phyloP scores from a whole-genome alignment of 2,113 vertebrate species.

The Opisthocomus hoazin region DNA sequence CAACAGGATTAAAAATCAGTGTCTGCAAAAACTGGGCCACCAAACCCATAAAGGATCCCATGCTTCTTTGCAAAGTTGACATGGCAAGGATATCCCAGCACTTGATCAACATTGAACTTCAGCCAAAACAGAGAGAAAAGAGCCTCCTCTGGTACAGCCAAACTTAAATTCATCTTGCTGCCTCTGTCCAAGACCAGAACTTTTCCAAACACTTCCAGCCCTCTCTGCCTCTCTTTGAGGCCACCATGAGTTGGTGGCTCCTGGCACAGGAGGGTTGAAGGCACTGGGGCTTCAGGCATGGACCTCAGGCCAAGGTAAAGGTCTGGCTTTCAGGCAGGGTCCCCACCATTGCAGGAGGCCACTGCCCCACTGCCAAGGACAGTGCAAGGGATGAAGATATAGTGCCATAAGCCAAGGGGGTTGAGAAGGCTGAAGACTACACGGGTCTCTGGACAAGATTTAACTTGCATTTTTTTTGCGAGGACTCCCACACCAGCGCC shows the following conservation, averaged over 20 bases:
- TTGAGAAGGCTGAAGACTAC: background rate
- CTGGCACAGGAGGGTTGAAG: background rate
- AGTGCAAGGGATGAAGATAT: background rate
- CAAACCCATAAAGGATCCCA: background rate
- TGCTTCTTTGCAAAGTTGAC: background rate
- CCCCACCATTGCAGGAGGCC: fast-evolving
- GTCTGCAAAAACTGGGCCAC: background rate
- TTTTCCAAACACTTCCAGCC: background rate
- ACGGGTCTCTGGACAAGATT: background rate
- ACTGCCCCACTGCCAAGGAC: background rate
- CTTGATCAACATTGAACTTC: background rate
- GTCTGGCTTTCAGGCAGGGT: background rate
- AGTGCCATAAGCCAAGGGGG: background rate
- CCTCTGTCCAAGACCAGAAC: background rate
- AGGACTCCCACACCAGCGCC: background rate
- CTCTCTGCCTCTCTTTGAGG: background rate
- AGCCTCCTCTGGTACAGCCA: background rate
- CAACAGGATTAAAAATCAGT: background rate
- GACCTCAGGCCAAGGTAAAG: background rate
- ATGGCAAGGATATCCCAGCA: background rate
- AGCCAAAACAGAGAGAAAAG: background rate
- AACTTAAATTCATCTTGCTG: background rate
- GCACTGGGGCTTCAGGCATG: fast-evolving
- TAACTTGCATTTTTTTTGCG: fast-evolving
- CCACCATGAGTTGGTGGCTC: background rate